Evolutionary conservation across 1,140 invertebrate species (phyloP), one percentile per base, ranked within the genome.

Genomic region (Aphaenogaster rudis): DNA sequence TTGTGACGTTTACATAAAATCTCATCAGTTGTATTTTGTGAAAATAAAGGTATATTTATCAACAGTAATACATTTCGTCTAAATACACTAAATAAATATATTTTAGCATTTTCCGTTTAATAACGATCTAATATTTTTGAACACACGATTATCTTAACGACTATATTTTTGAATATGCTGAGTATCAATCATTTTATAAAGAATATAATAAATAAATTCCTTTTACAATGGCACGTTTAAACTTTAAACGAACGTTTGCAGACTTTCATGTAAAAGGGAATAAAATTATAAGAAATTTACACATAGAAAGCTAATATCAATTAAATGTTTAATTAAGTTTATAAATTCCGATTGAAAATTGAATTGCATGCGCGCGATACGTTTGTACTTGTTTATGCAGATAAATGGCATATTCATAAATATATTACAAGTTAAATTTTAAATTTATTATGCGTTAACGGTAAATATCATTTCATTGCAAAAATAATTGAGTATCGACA

Each of bases 41-140:
- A 81, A 81, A 80, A 80, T 80, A 80, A 80, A 80, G 28, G 5
- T 80, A 80, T 80, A 80, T 80, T 80, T 80, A 42, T 8, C 66
- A 59, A 69, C 7, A 52, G 17, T 80, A 36, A 69, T 80, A 80
- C 36, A 80, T 71, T 54, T 80, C 6, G 1, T 42, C 11, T 54
- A 48, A 39, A 77, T 50, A 54, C 8, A 54, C 7, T 48, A 69
- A 69, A 50, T 66, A 79, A 69, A 80, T 80, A 54, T 13, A 80
- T n/a, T 36, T 67, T 13, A 80, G 0, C 7, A 39, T 63, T 42
- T 63, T 63, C n/a, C 2, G 8, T 33, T 39, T 50, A 42, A 33
- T 57, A 39, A 45, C 57, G 15, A 17, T 42, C 4, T 77, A 52
- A 71, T 33, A 71, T 57, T 45, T 59, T 50, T 59, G 79, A 81